Conservation (phyloP, 2,113 vertebrate species). For the Pangasianodon gigas region DNA sequence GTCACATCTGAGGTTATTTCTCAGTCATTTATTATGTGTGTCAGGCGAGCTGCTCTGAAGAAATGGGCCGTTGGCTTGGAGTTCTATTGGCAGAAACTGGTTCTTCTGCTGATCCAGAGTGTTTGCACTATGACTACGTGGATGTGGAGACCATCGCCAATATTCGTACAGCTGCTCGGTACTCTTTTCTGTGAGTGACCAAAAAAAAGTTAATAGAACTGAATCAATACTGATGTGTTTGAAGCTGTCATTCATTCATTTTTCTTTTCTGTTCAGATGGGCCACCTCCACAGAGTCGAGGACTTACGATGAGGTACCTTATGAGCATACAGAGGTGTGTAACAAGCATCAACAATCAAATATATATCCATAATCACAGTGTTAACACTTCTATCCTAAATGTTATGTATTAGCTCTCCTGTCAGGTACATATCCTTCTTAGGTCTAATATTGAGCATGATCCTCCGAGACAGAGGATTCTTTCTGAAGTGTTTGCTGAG, state of each 20-base stretch:
- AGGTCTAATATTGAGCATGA: not conserved
- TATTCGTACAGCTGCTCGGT: constrained; percentile 89
- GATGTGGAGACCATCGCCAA: constrained; percentile 94
- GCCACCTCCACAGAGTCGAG: constrained; percentile 80
- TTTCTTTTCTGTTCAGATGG: constrained; percentile 73
- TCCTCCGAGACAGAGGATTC: not conserved
- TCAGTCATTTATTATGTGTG: constrained; percentile 21
- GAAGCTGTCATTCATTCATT: not conserved
- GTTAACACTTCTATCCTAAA: not conserved
- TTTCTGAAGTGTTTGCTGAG: not conserved
- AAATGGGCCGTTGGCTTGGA: constrained; percentile 94
- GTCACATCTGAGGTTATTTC: not conserved
- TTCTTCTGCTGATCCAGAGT: constrained; percentile 82
- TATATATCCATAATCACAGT: not conserved
- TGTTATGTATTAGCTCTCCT: not conserved
- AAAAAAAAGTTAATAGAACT: not conserved
- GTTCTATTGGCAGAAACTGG: constrained; percentile 89
- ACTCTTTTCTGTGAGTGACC: constrained; percentile 91
- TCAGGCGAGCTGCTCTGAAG: constrained; percentile 88
- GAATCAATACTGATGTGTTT: not conserved
- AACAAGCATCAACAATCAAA: not conserved
- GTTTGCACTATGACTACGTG: constrained; percentile 94
- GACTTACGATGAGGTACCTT: constrained; percentile 90
- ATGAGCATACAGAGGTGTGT: constrained; percentile 69
- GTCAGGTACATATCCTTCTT: not conserved